Base-by-base conservation (phyloP, 2,888 invertebrate species). In the Andrena bucephala region DNA sequence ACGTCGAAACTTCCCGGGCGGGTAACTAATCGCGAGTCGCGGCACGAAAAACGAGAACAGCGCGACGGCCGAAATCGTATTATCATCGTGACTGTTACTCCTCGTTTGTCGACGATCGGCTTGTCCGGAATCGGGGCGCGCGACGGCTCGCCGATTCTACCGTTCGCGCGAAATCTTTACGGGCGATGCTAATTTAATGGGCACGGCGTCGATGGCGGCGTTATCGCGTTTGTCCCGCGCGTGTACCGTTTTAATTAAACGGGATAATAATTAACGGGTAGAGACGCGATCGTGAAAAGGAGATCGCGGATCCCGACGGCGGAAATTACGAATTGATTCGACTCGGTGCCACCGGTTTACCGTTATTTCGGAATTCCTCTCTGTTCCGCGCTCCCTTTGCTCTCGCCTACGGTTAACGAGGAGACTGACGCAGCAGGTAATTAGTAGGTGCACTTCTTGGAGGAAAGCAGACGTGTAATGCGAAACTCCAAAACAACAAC, bases 381-480 rank as follows among this genome's bases (percentile, higher is more conserved):
- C 36, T 48, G 57, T 71, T 76, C 77, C 31, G 13, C 62, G 67
- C 62, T 77, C 73, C 16, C 79, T 78, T 83, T 78, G 69, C 81
- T 78, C 57, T 27, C 85, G 70, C 86, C 86, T 68, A 78, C 77
- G 63, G 77, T 75, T 88, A 87, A 86, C 79, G 87, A 87, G 85
- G 75, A 87, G 85, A 84, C 87, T 87, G 87, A 87, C 87, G 81
- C 86, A 74, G 80, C 71, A 77, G 84, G 76, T 87, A 87, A 87
- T 87, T 87, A 88, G 86, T 88, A 88, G 84, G 82, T 84, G 73
- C 86, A 86, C 88, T 86, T 83, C 88, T 88, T 82, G 77, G 84
- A 86, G 84, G 81, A 86, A 86, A 88, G 77, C 88, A 88, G 86
- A 88, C 87, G 82, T 78, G 87, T 85, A 87, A 87, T 77, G 73